Base-by-base conservation (phyloP, 2,113 vertebrate species). In the Neogale vison region DNA sequence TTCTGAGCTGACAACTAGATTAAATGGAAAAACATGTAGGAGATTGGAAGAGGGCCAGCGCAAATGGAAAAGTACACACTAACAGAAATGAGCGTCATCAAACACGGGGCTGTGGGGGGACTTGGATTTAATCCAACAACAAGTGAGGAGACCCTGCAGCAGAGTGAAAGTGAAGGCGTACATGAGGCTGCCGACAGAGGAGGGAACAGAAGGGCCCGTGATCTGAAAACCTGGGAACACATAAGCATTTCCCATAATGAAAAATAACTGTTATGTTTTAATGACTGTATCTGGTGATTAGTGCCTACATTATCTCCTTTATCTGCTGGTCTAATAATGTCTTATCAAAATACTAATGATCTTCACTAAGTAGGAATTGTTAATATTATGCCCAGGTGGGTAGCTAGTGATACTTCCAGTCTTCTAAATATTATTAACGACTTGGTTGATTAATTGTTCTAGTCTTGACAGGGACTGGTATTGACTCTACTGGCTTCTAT, bases 1-100 rank as follows among this genome's bases (percentile, higher is more conserved):
- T 77, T 88, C 69, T 90, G 45, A 96, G 81, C 45, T 96, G 97
- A 97, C 97, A 97, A 84, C 90, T 90, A 90, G 90, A 97, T 96
- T 97, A 97, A 97, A 95, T 86, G 95, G 81, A 96, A 97, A 98
- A 97, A 93, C 85, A 96, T 97, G 96, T 65, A 96, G 90, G 86
- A 95, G 82, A 88, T 95, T 97, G 97, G 97, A 96, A 94, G 84
- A 85, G 26, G 59, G 96, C 95, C 96, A 96, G 12, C 15, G 76
- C 63, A 95, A 97, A 90, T 95, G 93, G 92, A 94, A 97, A 97
- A 97, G 84, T 95, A 97, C 96, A 96, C 76, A 67, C 1, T 94
- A 95, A 93, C 77, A 95, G 83, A 93, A 97, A 97, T 95, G 90
- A 94, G 86, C 90, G 52, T 85, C 96, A 90, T 97, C 63, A 96